Evolutionary conservation across 2,113 vertebrate species (phyloP), one percentile per base, ranked within the genome.

Genomic region (Heteronetta atricapilla): DNA sequence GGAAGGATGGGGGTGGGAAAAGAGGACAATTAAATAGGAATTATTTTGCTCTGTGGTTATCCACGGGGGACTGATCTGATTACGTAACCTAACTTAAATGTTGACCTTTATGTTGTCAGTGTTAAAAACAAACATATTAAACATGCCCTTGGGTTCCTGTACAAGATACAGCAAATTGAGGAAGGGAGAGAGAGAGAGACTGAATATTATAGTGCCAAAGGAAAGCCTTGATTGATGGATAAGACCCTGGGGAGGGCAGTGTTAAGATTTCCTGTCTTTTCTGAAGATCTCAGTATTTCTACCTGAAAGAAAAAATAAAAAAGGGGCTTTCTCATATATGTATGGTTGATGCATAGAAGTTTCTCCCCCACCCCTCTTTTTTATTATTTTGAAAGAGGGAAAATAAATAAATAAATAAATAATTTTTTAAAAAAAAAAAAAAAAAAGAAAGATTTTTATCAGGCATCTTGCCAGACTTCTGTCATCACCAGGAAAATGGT

Each of bases 111-210:
- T 3, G 69, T 94, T 96, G 95, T 93, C 83, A 23, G 53, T 6
- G 56, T 9, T 76, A 93, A 97, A 96, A 17, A 6, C 92, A 97
- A 97, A 92, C 94, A 96, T 86, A 95, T 96, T 96, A 95, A 97
- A 95, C 95, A 84, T 5, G 95, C 69, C 88, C 74, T 38, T 55
- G 77, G 62, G 93, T 97, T 97, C 96, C 94, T 96, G 96, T 95
- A 85, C 95, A 79, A 93, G 96, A 96, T 96, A 96, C 62, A 79
- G 3, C 58, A 76, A 86, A 73, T 50, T 52, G 76, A 96, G 95
- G 83, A 86, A 84, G n/a, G n/a, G 44, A 79, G 70, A 84, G n/a
- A 84, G 31, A 92, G 42, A 86, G 73, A 67, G 63, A 3, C 8
- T 82, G 93, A 91, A 88, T 64, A 75, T 93, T 84, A 64, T 33